These are phyloP conservation scores for Gymnosoma rotundatum DNA, from an alignment of 2,888 invertebrate species.

Conservation along the genomic window DNA sequence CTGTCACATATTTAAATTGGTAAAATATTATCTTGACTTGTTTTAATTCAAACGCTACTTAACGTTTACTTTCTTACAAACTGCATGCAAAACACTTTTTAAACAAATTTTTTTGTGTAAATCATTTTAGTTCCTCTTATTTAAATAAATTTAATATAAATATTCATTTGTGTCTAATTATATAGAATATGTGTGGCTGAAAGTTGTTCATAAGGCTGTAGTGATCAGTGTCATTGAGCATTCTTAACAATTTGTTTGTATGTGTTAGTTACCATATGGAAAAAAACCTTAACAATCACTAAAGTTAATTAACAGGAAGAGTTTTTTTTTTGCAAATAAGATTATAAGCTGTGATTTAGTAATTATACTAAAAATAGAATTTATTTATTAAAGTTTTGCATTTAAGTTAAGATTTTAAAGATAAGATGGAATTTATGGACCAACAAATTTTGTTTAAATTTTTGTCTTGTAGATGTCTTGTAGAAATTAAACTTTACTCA, in stretches of 20 bases:
- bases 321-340: neutral
- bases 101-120: slow-evolving; percentile 52
- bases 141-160: slow-evolving; percentile 47
- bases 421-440: no score
- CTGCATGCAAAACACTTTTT: slow-evolving; percentile 58
- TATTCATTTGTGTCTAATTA: neutral
- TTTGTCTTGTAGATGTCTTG: no score
- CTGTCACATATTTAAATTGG: neutral
- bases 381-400: neutral
- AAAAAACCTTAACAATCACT: neutral
- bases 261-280: neutral
- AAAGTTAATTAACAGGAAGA: neutral
- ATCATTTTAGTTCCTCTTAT: slow-evolving; percentile 66
- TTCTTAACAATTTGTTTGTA: neutral
- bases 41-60: neutral
- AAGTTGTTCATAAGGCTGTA: slow-evolving; percentile 25
- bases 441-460: no score
- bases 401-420: no score
- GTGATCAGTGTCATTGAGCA: slow-evolving; percentile 62
- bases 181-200: neutral
- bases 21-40: neutral
- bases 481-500: no score
- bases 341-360: neutral
- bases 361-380: neutral
- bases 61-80: slow-evolving; percentile 17